Evolutionary conservation across 2,113 vertebrate genomes (phyloP), one percentile per base, ranked within the genome.

Genomic region (Gadus chalcogrammus): DNA sequence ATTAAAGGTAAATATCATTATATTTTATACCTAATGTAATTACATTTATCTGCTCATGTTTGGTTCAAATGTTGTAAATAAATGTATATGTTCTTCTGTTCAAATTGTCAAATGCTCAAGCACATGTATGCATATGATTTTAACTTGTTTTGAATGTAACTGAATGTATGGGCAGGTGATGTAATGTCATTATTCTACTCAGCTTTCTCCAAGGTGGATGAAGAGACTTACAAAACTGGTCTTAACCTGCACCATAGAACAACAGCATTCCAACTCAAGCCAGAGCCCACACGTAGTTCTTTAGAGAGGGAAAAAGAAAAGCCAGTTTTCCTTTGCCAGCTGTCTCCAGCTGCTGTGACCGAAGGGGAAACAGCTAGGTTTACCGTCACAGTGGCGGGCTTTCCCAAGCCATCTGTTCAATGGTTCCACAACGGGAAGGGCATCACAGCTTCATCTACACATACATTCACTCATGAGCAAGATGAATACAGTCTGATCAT

Each of bases 231-330:
- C 92, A 88, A 82, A 84, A 92, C 84, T 24, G 60, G 86, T 74
- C 83, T 94, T 74, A 87, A 77, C 61, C 86, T 94, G 74, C 67
- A 86, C 84, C 76, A 91, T 61, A 89, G 79, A 91, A 84, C 85
- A 74, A 91, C 88, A 94, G 93, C 93, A 92, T 91, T 94, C 94
- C 94, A 96, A 92, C 93, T 93, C 90, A 79, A 87, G 72, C 90
- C 94, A 94, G 94, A 92, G 81, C 84, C 91, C 69, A 85, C 93
- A 89, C 80, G 81, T 68, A 92, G 82, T 70, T 82, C 85, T 89
- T 78, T 87, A 76, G 87, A 89, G 55, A 87, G 82, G 64, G 84
- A 90, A 91, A 91, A 77, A 58, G 89, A 94, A 84, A 91, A 92
- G 59, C 95, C 95, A 11, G 65, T 91, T 88, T 98, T 99, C 85